These are phyloP conservation scores for Scortum barcoo DNA, from an alignment of 2,113 vertebrate genomes.

Conservation along the genomic window DNA sequence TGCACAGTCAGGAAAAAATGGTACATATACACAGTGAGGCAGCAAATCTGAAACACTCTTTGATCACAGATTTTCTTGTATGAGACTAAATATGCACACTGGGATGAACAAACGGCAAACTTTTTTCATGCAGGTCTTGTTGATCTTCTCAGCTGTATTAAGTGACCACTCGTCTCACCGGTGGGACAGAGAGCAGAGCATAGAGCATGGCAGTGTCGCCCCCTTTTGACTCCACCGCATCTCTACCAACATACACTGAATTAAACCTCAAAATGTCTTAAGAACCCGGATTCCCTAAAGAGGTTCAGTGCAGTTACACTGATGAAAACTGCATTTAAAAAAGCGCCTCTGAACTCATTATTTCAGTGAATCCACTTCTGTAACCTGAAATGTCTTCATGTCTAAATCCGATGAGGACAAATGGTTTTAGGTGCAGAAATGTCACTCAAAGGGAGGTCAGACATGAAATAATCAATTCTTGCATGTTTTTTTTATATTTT, in stretches of 20 bases:
- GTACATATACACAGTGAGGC: neutral
- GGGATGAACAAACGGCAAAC: neutral
- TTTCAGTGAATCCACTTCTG: neutral
- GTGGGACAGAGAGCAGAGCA: neutral
- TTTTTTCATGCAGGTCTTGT: neutral
- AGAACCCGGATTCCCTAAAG: neutral
- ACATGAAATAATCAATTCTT: neutral
- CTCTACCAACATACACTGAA: slow-evolving; percentile 9
- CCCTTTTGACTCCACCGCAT: slow-evolving; percentile 65
- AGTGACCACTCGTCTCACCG: neutral
- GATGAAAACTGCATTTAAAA: neutral
- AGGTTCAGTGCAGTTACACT: neutral
- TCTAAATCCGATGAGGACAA: neutral
- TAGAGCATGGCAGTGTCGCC: slow-evolving; percentile 71
- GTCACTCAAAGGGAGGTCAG: neutral
- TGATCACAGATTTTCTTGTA: neutral
- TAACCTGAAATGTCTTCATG: neutral
- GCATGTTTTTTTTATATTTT: neutral
- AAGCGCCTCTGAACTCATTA: neutral
- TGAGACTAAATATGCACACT: neutral
- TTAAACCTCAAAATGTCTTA: neutral
- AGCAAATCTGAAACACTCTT: neutral
- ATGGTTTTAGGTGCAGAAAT: neutral
- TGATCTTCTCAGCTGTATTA: neutral
- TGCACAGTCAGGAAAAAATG: neutral